phyloP scores from a whole-genome alignment of 2,113 vertebrate genomes.

The Carlito syrichta region DNA sequence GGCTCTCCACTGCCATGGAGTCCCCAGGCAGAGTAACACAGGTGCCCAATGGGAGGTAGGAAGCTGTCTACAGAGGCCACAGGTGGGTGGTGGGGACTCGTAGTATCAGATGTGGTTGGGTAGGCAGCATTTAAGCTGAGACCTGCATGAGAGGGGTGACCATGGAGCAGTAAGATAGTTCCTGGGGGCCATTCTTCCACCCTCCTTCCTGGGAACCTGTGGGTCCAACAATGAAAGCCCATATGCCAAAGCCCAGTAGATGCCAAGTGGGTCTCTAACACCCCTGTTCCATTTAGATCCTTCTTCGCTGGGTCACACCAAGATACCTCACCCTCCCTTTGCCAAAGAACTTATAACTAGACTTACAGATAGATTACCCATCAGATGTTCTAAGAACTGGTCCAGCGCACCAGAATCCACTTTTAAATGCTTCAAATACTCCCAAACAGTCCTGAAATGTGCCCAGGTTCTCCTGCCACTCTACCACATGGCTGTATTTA shows the following conservation, averaged over 20 bases:
- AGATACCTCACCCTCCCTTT: background rate
- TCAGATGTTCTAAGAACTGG: background rate
- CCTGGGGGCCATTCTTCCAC: background rate
- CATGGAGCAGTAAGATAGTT: background rate
- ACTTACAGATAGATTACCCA: background rate
- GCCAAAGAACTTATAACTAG: background rate
- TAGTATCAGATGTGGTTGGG: background rate
- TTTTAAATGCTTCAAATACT: background rate
- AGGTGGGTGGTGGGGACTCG: fast-evolving
- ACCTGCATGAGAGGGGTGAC: background rate
- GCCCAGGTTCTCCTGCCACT: background rate
- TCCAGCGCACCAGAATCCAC: background rate
- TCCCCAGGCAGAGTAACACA: background rate
- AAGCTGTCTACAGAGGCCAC: fast-evolving
- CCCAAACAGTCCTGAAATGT: background rate
- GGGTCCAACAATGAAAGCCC: background rate
- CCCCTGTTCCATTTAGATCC: background rate
- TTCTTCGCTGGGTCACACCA: background rate
- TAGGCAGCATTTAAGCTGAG: background rate
- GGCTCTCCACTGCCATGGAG: background rate
- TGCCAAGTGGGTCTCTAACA: background rate
- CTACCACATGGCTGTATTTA: background rate
- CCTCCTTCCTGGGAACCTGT: background rate
- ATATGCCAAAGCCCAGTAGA: fast-evolving
- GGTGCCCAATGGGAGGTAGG: background rate